A percentile compares a stretch with the other conserved stretches of the same genome.
Conservation (phyloP, 2,888 invertebrate genomes). For the Chrysodeixis includens region DNA sequence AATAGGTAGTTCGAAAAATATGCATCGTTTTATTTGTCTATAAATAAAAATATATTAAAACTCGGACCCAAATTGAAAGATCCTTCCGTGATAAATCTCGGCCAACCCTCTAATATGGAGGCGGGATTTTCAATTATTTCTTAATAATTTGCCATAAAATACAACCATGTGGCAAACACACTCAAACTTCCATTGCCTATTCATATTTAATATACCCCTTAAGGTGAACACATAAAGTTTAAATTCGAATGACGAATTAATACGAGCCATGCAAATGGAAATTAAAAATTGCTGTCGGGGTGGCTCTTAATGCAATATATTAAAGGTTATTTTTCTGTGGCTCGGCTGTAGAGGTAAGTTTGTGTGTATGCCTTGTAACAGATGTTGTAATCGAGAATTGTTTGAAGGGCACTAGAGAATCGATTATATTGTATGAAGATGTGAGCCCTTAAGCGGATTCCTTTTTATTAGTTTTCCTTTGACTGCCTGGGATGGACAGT, state of each 20-base stretch:
- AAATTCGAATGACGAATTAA: slow-evolving; percentile 37
- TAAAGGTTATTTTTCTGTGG: slow-evolving; percentile 46
- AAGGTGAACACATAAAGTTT: slow-evolving; percentile 39
- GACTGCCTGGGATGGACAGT: slow-evolving; percentile 56
- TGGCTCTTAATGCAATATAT: not conserved
- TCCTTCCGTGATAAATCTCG: slow-evolving; percentile 51
- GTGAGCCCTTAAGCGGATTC: slow-evolving; percentile 82
- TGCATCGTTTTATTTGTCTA: slow-evolving; percentile 19
- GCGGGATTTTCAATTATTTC: slow-evolving; percentile 57
- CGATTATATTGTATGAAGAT: slow-evolving; percentile 81
- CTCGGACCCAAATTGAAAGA: slow-evolving; percentile 51
- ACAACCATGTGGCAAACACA: slow-evolving; percentile 64
- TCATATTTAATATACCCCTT: slow-evolving; percentile 24
- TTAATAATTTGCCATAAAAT: slow-evolving; percentile 66
- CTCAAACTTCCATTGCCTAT: slow-evolving; percentile 27
- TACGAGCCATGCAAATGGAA: slow-evolving; percentile 27
- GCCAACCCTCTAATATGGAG: slow-evolving; percentile 44
- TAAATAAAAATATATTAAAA: slow-evolving; percentile 51
- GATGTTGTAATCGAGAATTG: slow-evolving; percentile 83
- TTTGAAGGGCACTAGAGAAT: slow-evolving; percentile 82
- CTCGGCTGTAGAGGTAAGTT: slow-evolving; percentile 15
- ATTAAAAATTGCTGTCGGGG: not conserved
- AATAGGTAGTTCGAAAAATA: slow-evolving; percentile 9
- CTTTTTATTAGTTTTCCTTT: slow-evolving; percentile 82
- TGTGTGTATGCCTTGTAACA: slow-evolving; percentile 71